Conservation (phyloP, 1,140 invertebrate species). For the Lepidurus couesii region DNA sequence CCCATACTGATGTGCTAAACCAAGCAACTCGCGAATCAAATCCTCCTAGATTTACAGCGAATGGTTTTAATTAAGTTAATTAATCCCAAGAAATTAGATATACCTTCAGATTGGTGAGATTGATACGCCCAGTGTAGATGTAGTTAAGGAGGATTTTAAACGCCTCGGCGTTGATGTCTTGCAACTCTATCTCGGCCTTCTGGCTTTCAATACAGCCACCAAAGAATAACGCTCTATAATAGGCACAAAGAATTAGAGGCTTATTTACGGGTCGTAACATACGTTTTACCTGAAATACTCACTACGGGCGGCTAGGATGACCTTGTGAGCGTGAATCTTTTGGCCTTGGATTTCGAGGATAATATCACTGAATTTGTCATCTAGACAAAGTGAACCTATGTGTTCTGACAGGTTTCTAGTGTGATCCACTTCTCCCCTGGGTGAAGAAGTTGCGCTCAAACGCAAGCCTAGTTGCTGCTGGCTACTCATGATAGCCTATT, state of each 20-base stretch:
- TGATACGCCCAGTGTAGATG: conserved; percentile 89
- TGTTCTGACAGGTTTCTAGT: conserved; percentile 60
- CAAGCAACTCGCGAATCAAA: conserved; percentile 76
- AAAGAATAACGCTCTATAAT: conserved; percentile 67
- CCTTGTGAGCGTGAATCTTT: conserved; percentile 77
- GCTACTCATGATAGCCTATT: conserved; percentile 47
- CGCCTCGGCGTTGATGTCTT: conserved; percentile 74
- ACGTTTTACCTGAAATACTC: conserved; percentile 78
- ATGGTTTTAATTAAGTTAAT: background rate
- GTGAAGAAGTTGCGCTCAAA: conserved; percentile 38
- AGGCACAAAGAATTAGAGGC: conserved; percentile 23
- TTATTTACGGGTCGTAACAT: background rate
- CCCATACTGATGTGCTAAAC: conserved; percentile 88
- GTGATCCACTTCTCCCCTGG: conserved; percentile 53
- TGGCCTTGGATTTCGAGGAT: conserved; percentile 78
- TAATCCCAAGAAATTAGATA: conserved; percentile 33
- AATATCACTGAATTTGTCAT: conserved; percentile 86
- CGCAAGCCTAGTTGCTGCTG: conserved; percentile 49
- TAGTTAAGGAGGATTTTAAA: conserved; percentile 89
- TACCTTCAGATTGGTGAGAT: conserved; percentile 68
- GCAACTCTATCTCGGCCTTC: conserved; percentile 73
- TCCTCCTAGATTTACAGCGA: conserved; percentile 58
- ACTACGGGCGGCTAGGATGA: conserved; percentile 85
- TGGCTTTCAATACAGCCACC: conserved; percentile 86
- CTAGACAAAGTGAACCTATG: conserved; percentile 73